phyloP scores from a whole-genome alignment of 2,888 invertebrate species.

The Eristalinus sepulchralis region DNA sequence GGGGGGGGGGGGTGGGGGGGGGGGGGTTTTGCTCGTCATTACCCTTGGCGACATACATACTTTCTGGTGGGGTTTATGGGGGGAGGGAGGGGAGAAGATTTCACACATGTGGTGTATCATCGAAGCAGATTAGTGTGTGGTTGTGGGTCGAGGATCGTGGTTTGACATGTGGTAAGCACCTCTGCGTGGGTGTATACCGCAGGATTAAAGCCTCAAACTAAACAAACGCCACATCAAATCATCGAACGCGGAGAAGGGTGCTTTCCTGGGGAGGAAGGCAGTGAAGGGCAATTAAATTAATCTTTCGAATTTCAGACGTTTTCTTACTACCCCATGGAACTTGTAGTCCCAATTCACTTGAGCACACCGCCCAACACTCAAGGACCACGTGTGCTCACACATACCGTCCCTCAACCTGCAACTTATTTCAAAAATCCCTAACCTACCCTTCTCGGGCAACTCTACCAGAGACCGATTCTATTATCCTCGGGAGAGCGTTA shows the following conservation, averaged over 20 bases:
- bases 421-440: not conserved
- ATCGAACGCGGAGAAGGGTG: not conserved
- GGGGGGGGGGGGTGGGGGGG: no score
- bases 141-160: not conserved
- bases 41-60: not conserved
- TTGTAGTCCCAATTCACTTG: not conserved
- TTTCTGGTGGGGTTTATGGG: no score
- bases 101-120: not conserved
- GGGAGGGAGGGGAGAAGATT: no score
- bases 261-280: not conserved
- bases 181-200: not conserved
- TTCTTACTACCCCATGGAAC: no score
- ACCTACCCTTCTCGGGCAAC: not conserved
- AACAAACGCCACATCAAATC: not conserved
- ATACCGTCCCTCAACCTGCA: not conserved
- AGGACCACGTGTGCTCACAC: not conserved
- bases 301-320: not conserved
- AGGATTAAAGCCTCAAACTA: conserved; percentile 14
- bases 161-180: conserved; percentile 3
- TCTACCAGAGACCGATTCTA: not conserved
- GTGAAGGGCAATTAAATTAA: no score
- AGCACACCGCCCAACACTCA: not conserved
- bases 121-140: not conserved
- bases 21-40: not conserved
- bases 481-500: not conserved